These are phyloP conservation scores for Zygaena filipendulae DNA, from an alignment of 2,888 invertebrate species.

Conservation along the genomic window DNA sequence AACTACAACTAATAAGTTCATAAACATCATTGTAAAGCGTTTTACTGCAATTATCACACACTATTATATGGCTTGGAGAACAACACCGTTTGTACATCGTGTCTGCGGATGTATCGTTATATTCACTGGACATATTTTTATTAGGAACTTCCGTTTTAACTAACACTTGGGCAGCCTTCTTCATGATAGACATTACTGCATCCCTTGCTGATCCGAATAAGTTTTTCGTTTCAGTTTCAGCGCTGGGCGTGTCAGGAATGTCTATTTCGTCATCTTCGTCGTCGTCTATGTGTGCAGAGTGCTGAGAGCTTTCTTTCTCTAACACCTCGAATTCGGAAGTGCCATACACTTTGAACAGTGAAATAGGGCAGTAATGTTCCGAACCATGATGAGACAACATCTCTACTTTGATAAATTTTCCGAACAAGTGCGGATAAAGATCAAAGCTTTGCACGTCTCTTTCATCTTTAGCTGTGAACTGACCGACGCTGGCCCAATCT, in stretches of 20 bases:
- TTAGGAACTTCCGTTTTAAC: constrained; percentile 76
- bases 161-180: constrained; percentile 89
- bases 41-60: constrained; percentile 80
- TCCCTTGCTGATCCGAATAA: constrained; percentile 89
- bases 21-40: constrained; percentile 77
- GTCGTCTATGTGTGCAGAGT: constrained; percentile 71
- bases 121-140: constrained; percentile 68
- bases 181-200: constrained; percentile 91
- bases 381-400: constrained; percentile 94
- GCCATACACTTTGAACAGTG: constrained; percentile 93
- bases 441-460: constrained; percentile 88
- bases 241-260: constrained; percentile 53
- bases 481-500: constrained; percentile 92
- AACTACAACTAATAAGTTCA: constrained; percentile 78
- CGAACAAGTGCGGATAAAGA: constrained; percentile 82
- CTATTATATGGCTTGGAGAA: constrained; percentile 78
- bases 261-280: constrained; percentile 76
- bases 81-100: constrained; percentile 68
- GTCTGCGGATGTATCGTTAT: constrained; percentile 51
- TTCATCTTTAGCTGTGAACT: constrained; percentile 88
- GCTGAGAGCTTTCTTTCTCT: constrained; percentile 81
- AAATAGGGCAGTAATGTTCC: constrained; percentile 98
- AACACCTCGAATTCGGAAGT: constrained; percentile 92
- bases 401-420: constrained; percentile 91
- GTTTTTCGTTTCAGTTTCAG: constrained; percentile 71